Percentiles rank a stretch among this genome's conserved stretches.
Conservation (phyloP, 1,140 invertebrate genomes). For the Spodoptera frugiperda region DNA sequence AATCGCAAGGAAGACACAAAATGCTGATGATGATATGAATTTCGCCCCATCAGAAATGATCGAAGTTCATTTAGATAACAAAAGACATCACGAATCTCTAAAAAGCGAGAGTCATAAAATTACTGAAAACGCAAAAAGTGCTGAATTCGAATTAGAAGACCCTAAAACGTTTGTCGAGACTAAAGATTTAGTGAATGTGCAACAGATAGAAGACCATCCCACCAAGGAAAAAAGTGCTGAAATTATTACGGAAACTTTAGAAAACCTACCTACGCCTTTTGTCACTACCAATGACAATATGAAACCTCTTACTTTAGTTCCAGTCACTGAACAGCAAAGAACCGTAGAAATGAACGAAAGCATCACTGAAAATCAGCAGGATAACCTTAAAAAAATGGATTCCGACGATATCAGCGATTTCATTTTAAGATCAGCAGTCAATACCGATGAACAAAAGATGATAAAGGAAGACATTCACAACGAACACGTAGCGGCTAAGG, state of each 20-base stretch:
- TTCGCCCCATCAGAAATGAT: constrained; percentile 20
- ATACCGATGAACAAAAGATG: not conserved
- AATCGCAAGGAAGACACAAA: constrained; percentile 13
- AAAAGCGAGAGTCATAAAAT: constrained; percentile 26
- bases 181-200: not conserved
- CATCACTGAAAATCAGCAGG: not conserved
- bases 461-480: not conserved
- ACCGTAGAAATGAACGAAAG: not conserved
- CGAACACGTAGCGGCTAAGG: not conserved
- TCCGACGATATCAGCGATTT: not conserved
- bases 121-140: constrained; percentile 16
- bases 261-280: not conserved
- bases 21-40: constrained; percentile 48
- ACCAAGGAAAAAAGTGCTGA: not conserved
- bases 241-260: not conserved
- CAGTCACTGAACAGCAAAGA: constrained; percentile 12
- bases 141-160: not conserved
- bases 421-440: constrained; percentile 2
- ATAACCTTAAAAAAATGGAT: not conserved
- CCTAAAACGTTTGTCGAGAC: not conserved
- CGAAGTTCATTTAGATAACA: constrained; percentile 14
- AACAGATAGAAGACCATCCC: not conserved
- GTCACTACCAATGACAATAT: not conserved
- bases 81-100: constrained; percentile 4
- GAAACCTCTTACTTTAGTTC: not conserved